A percentile compares a stretch with the other conserved stretches of the same genome.
Evolutionary conservation across 2,888 invertebrate genomes (phyloP).

Genomic region (Criorhina ranunculi): DNA sequence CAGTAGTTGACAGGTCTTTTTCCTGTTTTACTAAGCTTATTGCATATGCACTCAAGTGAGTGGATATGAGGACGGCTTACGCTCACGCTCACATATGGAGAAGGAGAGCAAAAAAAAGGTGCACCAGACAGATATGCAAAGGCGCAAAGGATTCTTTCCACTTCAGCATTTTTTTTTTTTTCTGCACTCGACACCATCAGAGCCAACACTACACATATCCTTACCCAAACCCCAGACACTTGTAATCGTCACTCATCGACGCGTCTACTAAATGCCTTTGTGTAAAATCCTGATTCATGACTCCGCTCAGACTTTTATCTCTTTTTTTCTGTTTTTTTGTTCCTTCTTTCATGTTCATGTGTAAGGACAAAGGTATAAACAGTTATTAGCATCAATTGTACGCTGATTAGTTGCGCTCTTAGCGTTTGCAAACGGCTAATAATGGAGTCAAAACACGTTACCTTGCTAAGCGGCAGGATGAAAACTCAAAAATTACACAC

Average conservation of each 20-base stretch:
- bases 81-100: conserved; percentile 25
- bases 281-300: conserved; percentile 60
- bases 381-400: conserved; percentile 69
- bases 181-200: conserved; percentile 68
- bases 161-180: conserved; percentile 49
- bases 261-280: conserved; percentile 66
- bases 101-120: conserved; percentile 40
- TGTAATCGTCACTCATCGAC: conserved; percentile 75
- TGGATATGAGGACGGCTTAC: conserved; percentile 29
- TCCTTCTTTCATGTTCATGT: conserved; percentile 14
- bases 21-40: conserved; percentile 71
- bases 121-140: conserved; percentile 63
- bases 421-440: conserved; percentile 52
- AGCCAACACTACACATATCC: conserved; percentile 56
- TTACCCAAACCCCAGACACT: conserved; percentile 53
- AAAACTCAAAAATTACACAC: conserved; percentile 60
- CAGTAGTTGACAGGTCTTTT: conserved; percentile 73
- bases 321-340: conserved; percentile 1
- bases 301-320: conserved; percentile 43
- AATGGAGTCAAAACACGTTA: conserved; percentile 71
- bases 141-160: conserved; percentile 61
- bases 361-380: conserved; percentile 65
- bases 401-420: conserved; percentile 64
- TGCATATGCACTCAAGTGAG: conserved; percentile 71
- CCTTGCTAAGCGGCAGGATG: conserved; percentile 67